Percentiles rank a stretch among this genome's conserved stretches.
Evolutionary conservation across 53 echinoderm and acorn worm species (phyloP).

Genomic region (Crossaster papposus): DNA sequence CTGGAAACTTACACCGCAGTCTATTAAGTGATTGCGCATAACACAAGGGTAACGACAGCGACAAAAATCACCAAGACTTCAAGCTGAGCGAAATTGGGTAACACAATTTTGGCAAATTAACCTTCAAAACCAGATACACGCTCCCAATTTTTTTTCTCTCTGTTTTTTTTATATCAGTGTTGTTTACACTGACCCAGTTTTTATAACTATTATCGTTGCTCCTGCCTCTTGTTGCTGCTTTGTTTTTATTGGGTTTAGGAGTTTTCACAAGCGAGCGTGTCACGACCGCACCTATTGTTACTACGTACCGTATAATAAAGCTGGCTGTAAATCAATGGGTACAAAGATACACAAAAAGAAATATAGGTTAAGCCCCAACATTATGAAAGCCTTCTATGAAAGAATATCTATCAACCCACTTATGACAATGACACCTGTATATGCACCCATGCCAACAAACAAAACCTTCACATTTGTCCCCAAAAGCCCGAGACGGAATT

Average conservation of each 20-base stretch:
- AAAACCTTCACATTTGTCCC: neutral
- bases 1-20: constrained; percentile 12
- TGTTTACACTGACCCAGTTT: constrained; percentile 45
- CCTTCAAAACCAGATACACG: constrained; percentile 45
- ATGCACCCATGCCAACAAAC: neutral
- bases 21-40: neutral
- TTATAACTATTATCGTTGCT: neutral
- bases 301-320: neutral
- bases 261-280: constrained; percentile 4
- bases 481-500: neutral
- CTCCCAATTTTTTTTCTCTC: neutral
- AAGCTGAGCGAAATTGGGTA: constrained; percentile 1
- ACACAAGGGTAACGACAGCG: neutral
- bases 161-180: neutral
- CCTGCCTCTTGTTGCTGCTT: neutral
- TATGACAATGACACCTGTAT: constrained; percentile 42
- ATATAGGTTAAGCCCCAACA: constrained; percentile 27
- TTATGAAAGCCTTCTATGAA: neutral
- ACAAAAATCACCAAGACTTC: constrained; percentile 11
- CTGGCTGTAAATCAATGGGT: constrained; percentile 30
- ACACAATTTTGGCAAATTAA: constrained; percentile 30
- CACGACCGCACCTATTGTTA: constrained; percentile 18
- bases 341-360: neutral
- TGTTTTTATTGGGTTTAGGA: constrained; percentile 45
- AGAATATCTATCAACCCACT: constrained; percentile 48